These are phyloP conservation scores for Eupithecia tripunctaria DNA, from an alignment of 2,888 invertebrate species.

Conservation along the genomic window DNA sequence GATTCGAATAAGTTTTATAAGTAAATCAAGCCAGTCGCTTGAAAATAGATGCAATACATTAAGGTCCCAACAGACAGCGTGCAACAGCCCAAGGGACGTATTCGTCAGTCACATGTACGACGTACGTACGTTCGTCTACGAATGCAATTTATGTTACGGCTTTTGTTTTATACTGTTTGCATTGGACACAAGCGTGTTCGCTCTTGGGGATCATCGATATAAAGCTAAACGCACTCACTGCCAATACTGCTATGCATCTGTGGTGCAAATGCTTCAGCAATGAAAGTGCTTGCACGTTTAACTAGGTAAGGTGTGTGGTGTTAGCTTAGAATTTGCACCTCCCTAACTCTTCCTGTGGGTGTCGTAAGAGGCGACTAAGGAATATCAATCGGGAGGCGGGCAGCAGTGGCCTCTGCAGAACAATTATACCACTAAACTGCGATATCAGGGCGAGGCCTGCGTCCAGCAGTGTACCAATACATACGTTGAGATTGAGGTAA, in stretches of 20 bases:
- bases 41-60: conserved; percentile 34
- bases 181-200: not conserved
- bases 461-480: no score
- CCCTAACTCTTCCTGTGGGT: no score
- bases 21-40: conserved; percentile 22
- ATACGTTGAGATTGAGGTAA: no score
- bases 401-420: no score
- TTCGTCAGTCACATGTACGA: conserved; percentile 52
- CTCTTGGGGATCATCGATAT: not conserved
- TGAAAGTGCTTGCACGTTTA: not conserved
- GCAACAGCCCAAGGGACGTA: conserved; percentile 47
- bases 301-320: no score
- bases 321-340: no score
- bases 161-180: not conserved
- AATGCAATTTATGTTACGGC: conserved; percentile 36
- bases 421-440: no score
- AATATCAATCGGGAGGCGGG: no score
- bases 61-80: conserved; percentile 26
- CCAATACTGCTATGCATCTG: no score
- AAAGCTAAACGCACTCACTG: not conserved
- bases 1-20: not conserved
- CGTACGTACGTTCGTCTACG: conserved; percentile 26
- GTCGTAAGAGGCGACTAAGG: no score
- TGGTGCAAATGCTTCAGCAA: no score
- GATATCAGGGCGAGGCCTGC: no score